Evolutionary conservation across 2,888 invertebrate species (phyloP).

Genomic region (Pilophorus perplexus): DNA sequence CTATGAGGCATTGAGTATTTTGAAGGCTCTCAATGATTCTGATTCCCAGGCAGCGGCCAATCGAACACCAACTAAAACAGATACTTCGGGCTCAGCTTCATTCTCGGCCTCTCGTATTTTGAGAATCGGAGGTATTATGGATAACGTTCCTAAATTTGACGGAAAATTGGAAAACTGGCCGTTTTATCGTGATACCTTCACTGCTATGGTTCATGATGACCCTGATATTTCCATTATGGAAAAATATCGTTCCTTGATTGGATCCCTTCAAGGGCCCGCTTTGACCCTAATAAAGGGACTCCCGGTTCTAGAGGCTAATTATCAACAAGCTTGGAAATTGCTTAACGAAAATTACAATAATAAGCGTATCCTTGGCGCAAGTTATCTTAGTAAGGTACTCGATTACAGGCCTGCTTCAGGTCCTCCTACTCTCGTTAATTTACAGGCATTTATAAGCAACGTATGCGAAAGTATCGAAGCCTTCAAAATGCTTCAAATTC

Average conservation of each 20-base stretch:
- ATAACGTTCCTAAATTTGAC: no score
- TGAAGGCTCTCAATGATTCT: no score
- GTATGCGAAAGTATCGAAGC: not conserved
- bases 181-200: no score
- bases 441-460: not conserved
- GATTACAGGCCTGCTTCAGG: not conserved
- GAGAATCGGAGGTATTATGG: no score
- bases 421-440: not conserved
- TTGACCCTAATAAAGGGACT: not conserved
- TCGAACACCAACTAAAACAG: no score
- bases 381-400: not conserved
- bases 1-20: no score
- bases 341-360: not conserved
- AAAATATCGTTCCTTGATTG: not conserved
- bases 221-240: not conserved
- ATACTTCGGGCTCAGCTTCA: no score
- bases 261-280: not conserved
- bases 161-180: no score
- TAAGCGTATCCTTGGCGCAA: not conserved
- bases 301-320: not conserved
- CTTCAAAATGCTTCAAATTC: not conserved
- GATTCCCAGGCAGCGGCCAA: no score
- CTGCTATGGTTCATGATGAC: not conserved
- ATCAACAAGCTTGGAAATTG: not conserved
- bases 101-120: no score